Percentiles rank a stretch among this genome's conserved stretches.
These are phyloP conservation scores for Lasioglossum oenotherae DNA, from an alignment of 2,888 invertebrate species.

Conservation along the genomic window DNA sequence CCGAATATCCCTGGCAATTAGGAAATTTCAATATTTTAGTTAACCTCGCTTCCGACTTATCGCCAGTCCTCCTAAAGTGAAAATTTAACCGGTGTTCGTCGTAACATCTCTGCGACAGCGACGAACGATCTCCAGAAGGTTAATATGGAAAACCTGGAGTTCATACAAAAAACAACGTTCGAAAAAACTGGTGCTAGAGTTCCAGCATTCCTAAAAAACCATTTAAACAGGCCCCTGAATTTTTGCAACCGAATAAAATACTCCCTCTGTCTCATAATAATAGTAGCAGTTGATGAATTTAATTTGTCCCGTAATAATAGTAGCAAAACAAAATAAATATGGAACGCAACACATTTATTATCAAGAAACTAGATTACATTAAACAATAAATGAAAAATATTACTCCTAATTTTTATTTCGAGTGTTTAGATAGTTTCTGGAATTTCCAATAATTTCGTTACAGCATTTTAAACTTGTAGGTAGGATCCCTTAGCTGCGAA, in stretches of 20 bases:
- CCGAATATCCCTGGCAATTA: constrained; percentile 31
- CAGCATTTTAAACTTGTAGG: too few species aligned
- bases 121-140: not conserved
- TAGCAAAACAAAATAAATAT: too few species aligned
- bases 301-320: too few species aligned
- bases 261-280: too few species aligned
- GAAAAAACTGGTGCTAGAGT: not conserved
- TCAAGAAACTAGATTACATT: too few species aligned
- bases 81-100: not conserved
- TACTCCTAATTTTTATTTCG: too few species aligned
- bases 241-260: not conserved
- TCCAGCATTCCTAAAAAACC: not conserved
- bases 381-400: too few species aligned
- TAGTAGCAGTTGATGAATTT: too few species aligned
- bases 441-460: too few species aligned
- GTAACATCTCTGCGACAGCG: not conserved
- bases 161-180: not conserved
- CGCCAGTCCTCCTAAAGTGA: not conserved
- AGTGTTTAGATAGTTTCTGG: too few species aligned
- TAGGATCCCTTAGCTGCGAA: too few species aligned
- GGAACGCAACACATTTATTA: too few species aligned
- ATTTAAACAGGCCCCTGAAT: not conserved
- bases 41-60: constrained; percentile 3
- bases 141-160: not conserved
- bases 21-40: constrained; percentile 45